Conservation (phyloP, 2,113 vertebrate genomes). For the Dolichotis patagonum region DNA sequence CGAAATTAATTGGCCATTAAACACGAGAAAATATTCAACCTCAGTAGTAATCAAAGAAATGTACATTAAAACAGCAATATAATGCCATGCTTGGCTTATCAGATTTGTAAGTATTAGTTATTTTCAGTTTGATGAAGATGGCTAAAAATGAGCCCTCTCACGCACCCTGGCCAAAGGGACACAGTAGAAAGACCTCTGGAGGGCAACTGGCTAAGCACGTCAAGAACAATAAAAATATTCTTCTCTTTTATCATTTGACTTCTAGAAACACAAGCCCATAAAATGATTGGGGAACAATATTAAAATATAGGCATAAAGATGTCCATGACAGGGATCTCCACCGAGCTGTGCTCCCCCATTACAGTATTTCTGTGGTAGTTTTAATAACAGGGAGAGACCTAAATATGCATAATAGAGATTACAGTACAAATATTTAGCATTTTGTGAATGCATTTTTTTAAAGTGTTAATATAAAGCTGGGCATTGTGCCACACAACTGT, state of each 20-base stretch:
- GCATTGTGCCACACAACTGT: background rate
- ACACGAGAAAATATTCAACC: constrained; percentile 30
- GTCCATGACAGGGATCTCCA: background rate
- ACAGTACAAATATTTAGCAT: constrained; percentile 21
- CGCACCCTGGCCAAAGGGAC: background rate
- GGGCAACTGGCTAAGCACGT: background rate
- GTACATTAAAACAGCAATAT: constrained; percentile 4
- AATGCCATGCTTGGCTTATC: background rate
- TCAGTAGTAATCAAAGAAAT: background rate
- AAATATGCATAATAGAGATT: constrained; percentile 1
- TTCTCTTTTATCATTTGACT: constrained; percentile 14
- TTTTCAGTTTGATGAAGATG: background rate
- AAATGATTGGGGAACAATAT: background rate
- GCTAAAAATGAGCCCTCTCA: background rate
- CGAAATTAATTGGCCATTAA: constrained; percentile 44
- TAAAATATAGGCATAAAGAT: constrained; percentile 22
- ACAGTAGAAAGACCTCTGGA: background rate
- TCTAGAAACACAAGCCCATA: background rate
- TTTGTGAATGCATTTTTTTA: constrained; percentile 37
- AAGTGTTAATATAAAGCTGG: background rate
- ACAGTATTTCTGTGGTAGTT: background rate
- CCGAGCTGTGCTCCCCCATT: background rate
- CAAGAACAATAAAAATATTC: background rate
- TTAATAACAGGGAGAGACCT: background rate
- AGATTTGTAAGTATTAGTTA: constrained; percentile 2